A percentile compares a stretch with the other conserved stretches of the same genome.
Conservation (phyloP, 2,113 vertebrate species). For the Lepisosteus osseus region DNA sequence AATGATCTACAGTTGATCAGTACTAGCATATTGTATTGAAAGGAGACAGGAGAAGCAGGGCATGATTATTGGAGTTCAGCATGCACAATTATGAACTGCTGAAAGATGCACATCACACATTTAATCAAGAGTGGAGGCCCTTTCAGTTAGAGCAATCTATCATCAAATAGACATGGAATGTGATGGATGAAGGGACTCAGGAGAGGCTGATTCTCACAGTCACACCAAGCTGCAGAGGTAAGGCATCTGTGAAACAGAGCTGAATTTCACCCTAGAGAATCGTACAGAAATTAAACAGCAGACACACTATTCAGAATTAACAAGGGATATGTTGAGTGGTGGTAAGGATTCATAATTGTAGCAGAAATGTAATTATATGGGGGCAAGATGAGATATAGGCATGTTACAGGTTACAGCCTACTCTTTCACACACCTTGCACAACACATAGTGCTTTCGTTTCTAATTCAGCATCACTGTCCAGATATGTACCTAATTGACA, state of each 20-base stretch:
- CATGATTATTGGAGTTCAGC: background rate
- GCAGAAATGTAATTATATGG: background rate
- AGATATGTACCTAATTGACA: too few species aligned
- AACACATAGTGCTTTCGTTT: background rate
- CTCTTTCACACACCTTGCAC: background rate
- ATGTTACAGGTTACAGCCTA: background rate
- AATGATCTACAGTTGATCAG: background rate
- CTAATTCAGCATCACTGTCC: background rate
- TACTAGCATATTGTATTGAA: background rate
- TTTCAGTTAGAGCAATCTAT: slow-evolving; percentile 35
- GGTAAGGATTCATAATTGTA: background rate
- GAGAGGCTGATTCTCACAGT: slow-evolving; percentile 19
- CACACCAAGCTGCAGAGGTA: background rate
- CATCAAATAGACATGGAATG: slow-evolving; percentile 28
- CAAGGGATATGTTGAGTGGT: background rate
- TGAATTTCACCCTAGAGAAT: slow-evolving; percentile 13
- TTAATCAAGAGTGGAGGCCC: slow-evolving; percentile 39
- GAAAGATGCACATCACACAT: slow-evolving; percentile 38
- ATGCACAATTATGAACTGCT: slow-evolving; percentile 24
- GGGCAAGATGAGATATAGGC: background rate
- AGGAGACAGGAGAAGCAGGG: background rate
- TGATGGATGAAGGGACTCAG: slow-evolving; percentile 28
- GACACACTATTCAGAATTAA: slow-evolving; percentile 6
- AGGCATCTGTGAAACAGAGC: slow-evolving; percentile 4
- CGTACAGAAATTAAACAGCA: background rate